These are phyloP conservation scores for Axea sp. DNA, from an alignment of 2,888 invertebrate species.

Conservation along the genomic window DNA sequence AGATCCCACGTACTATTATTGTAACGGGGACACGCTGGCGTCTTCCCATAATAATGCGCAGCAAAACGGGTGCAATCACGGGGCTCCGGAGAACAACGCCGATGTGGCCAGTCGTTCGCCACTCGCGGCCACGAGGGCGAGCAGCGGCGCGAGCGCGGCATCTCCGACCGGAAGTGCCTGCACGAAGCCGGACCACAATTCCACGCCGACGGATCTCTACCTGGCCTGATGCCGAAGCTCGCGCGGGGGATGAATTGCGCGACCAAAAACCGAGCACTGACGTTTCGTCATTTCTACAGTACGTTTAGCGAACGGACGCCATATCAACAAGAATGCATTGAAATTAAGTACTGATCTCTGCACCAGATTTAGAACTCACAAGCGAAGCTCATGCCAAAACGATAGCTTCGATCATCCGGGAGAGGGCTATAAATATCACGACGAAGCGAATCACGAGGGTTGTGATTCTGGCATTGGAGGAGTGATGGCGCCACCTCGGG, in stretches of 20 bases:
- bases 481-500: too few relatives aligned
- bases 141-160: slow-evolving; percentile 85
- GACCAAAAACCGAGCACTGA: slow-evolving; percentile 43
- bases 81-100: slow-evolving; percentile 74
- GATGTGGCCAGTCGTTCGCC: slow-evolving; percentile 85
- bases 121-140: slow-evolving; percentile 85
- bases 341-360: slow-evolving; percentile 76
- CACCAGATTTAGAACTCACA: slow-evolving; percentile 54
- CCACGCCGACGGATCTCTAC: slow-evolving; percentile 77
- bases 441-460: too few relatives aligned
- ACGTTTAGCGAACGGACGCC: slow-evolving; percentile 71
- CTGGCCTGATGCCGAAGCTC: slow-evolving; percentile 71
- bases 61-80: slow-evolving; percentile 73
- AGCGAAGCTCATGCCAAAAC: slow-evolving; percentile 56
- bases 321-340: slow-evolving; percentile 74
- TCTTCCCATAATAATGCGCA: slow-evolving; percentile 77
- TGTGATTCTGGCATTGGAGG: too few relatives aligned
- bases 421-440: slow-evolving; percentile 20
- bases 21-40: slow-evolving; percentile 80
- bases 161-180: slow-evolving; percentile 87
- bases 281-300: slow-evolving; percentile 29
- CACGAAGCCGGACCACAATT: slow-evolving; percentile 82
- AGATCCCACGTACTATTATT: slow-evolving; percentile 85
- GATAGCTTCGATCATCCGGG: slow-evolving; percentile 49
- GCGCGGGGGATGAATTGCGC: slow-evolving; percentile 53